Base-by-base conservation (phyloP, 2,797 vertebrate species). In the Otolemur crassicaudatus region DNA sequence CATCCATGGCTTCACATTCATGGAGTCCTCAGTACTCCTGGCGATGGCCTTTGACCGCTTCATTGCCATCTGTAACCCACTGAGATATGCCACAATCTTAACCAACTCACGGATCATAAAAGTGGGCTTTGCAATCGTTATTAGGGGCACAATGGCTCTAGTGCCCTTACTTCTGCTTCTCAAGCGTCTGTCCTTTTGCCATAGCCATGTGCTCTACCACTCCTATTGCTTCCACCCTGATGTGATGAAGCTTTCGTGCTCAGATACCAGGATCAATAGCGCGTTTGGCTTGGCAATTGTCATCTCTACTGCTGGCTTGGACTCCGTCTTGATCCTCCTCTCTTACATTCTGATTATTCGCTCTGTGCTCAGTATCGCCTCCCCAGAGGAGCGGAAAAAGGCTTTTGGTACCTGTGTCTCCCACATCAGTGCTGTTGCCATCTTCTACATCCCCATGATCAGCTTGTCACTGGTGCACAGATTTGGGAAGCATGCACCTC, bases 51-150 rank as follows among this genome's bases (percentile, higher is more conserved):
- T 96, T 97, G 97, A 98, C 53, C 79, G 70, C 46, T 96, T 96
- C 86, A 56, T 99, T 25, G 99, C 99, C 75, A 99, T 99, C 93
- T 99, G 99, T 79, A 96, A 93, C 23, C 99, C 99, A 12, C 90
- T 99, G 96, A 98, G 97, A 84, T 99, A 99, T 97, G 98, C 96
- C 86, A 93, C 91, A 2, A 91, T 99, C 27, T 99, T 99, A 98
- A 99, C 98, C 0, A 97, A 97, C 31, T 90, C 96, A 34, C 27
- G 87, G n/a, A 97, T 98, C 46, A 90, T 93, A 17, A 95, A 95
- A 79, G 53, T 95, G 22, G 97, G 95, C 7, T 87, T 96, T 91
- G 96, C 46, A 20, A 88, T 97, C 5, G 7, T 96, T 43, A 20
- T 97, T 31, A 76, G 97, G 84, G 97, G 89, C 23, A 97, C 96